Percentiles rank a stretch among this genome's conserved stretches.
phyloP scores from a whole-genome alignment of 2,113 vertebrate genomes.

The Cephalopterus ornatus region DNA sequence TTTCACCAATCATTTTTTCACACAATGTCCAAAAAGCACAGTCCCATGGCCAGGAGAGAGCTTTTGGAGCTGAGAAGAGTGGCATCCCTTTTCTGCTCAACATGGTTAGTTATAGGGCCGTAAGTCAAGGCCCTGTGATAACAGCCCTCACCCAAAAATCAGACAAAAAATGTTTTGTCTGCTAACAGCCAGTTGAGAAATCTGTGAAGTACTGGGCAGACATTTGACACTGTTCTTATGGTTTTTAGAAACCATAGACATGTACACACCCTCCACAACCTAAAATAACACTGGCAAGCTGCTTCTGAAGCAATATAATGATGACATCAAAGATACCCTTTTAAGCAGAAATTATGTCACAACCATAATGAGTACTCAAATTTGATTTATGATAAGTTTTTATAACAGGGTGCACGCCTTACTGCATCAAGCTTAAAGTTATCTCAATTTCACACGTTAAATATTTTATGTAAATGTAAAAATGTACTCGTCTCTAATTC shows the following conservation, averaged over 20 bases:
- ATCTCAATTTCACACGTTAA: neutral
- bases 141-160: neutral
- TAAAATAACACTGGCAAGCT: neutral
- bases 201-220: neutral
- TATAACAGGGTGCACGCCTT: neutral
- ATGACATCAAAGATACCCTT: neutral
- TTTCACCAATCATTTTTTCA: neutral
- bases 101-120: rapidly evolving
- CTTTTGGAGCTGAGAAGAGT: neutral
- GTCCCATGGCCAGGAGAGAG: neutral
- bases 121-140: neutral
- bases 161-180: neutral
- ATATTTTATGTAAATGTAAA: neutral
- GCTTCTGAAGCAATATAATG: neutral
- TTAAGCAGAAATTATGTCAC: neutral
- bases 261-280: neutral
- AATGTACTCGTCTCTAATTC: neutral
- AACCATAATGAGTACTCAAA: neutral
- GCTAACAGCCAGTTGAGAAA: neutral
- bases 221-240: neutral
- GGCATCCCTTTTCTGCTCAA: neutral
- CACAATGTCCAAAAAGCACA: neutral
- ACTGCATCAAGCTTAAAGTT: neutral
- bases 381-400: neutral
- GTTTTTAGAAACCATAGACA: neutral